Conservation (phyloP, 2,113 vertebrate genomes). For the Rousettus leschenaultii region DNA sequence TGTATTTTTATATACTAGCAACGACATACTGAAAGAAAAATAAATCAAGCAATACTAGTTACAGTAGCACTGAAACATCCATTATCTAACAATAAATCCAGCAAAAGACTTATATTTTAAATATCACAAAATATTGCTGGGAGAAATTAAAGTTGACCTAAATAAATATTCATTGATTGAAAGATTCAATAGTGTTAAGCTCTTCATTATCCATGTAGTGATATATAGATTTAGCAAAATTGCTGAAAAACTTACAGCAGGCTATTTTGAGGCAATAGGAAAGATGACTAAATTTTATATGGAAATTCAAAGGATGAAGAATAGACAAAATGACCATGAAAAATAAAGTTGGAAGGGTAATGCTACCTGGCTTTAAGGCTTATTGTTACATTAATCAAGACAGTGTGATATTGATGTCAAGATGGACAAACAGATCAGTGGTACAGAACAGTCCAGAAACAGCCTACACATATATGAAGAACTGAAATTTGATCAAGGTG, state of each 20-base stretch:
- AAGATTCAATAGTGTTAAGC: not conserved
- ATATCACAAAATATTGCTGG: not conserved
- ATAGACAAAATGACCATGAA: not conserved
- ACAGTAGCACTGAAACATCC: not conserved
- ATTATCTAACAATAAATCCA: not conserved
- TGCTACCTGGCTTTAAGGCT: not conserved
- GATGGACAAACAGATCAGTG: not conserved
- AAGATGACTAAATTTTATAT: not conserved
- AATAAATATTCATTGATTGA: not conserved
- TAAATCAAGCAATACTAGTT: slow-evolving; percentile 3
- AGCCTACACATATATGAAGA: not conserved
- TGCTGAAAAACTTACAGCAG: not conserved
- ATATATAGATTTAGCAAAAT: not conserved
- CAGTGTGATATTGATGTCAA: not conserved
- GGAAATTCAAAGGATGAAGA: not conserved
- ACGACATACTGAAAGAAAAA: not conserved
- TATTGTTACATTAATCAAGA: not conserved
- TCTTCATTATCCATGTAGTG: not conserved
- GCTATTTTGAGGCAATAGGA: not conserved
- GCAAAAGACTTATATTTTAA: not conserved
- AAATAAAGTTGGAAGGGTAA: not conserved
- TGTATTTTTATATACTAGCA: not conserved
- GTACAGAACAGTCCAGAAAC: not conserved
- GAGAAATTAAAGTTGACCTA: not conserved
- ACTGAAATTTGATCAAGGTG: not conserved